Base-by-base conservation (phyloP, 2,113 vertebrate species). In the Hepsetus odoe region DNA sequence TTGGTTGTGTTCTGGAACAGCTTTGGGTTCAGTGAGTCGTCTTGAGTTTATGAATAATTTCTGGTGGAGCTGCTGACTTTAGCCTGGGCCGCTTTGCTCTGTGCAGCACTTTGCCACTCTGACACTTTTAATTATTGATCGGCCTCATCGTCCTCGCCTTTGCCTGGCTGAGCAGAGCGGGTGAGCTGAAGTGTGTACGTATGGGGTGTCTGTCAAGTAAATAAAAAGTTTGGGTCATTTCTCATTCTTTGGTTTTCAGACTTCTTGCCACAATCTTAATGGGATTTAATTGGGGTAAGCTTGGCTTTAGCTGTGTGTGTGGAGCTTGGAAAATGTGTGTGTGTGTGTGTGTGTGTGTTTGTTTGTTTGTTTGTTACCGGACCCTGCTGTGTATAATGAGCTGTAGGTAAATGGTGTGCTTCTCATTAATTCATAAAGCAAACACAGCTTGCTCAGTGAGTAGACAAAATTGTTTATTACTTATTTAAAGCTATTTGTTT, bases 381-480 rank as follows among this genome's bases (percentile, higher is more conserved):
- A 33, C 44, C 65, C 44, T 35, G 32, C n/a, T 44, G 30, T 65
- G 32, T 49, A 58, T 53, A 72, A 90, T 85, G 81, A 90, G 86
- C 66, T 80, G 86, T 30, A 82, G 91, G 89, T 93, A 93, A 93
- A 94, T 92, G 94, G 90, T 79, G 75, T 76, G 73, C 79, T 85
- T 80, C 79, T 97, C 85, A 93, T 92, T 96, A 95, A 96, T 96
- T 96, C 88, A 96, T 96, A 88, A 93, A 90, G 87, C 87, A 92
- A 92, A 93, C 84, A 92, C 86, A 87, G 88, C 87, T 85, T 80
- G 87, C 88, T 88, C 86, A 72, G 88, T 88, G 84, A 81, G 87
- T 86, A 80, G 87, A 89, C 92, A 93, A 91, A 92, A 86, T 86
- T 83, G 85, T 88, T 86, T 81, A 94, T 96, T 90, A 95, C 93